Evolutionary conservation across 1,140 invertebrate species (phyloP), one percentile per base, ranked within the genome.

Genomic region (Neodiprion lecontei): DNA sequence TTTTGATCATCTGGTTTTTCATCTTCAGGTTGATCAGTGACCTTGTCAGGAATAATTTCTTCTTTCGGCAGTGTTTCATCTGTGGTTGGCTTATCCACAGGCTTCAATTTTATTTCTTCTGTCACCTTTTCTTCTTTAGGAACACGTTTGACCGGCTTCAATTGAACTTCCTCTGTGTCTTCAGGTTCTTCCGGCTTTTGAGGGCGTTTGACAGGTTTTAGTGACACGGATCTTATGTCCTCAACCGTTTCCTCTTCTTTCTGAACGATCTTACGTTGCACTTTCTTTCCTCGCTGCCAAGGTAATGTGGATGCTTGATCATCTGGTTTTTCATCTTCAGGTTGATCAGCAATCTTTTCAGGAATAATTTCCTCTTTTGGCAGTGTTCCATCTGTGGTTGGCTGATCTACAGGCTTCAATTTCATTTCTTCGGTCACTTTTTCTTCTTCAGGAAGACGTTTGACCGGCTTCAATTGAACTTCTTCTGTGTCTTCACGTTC

Each of bases 381-480:
- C 28, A 40, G 28, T 40, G 28, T 75, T 40, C 74, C 40, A 48
- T 72, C 72, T 14, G 79, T 72, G 72, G 77, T 72, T 7, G 78
- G 48, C 1, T 72, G 75, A 5, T 76, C 48, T 12, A 73, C 71
- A 48, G 80, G 85, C 67, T 83, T 83, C 11, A 86, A 70, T 23
- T 85, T 81, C 47, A 86, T 76, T 48, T 82, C 14, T 53, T 50
- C 49, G 9, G 67, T 10, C 10, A n/a, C n/a, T 0, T 65, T n/a
- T n/a, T 77, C 76, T 53, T 11, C 49, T 65, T 67, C 72, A n/a
- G 72, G 17, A 17, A 28, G 14, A 21, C 21, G 14, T 48, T 82
- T 84, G 21, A 82, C 73, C 5, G 87, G 86, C 74, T 89, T 87
- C 7, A 91, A 77, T 7, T 82, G 78, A 48, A 85, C 81, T 73